Evolutionary conservation across 2,113 vertebrate species (phyloP), one percentile per base, ranked within the genome.

Genomic region (Pongo pygmaeus): DNA sequence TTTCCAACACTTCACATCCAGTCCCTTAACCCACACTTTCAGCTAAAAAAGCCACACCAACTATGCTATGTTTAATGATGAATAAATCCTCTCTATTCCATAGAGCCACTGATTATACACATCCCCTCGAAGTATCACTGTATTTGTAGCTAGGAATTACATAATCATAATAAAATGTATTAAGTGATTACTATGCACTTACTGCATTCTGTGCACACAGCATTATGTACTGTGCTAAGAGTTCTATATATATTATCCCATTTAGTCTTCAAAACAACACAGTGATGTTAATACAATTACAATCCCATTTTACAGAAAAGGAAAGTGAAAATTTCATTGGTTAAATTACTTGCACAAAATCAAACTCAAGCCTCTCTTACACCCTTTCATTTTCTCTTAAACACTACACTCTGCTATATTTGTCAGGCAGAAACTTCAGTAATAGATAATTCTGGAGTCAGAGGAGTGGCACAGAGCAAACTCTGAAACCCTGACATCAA

Each of bases 271-370:
- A 81, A 17, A 96, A 93, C 16, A 64, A 18, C 38, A 25, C 11
- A 67, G 20, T 72, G 3, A 59, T 67, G 12, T 43, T 50, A 14
- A 67, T 55, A n/a, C 57, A 77, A 35, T 43, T 57, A 52, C 13
- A 74, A 61, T 10, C n/a, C 8, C 48, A 50, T 61, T 92, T 89
- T 67, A 72, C 43, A 84, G n/a, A 92, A 23, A 59, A 84, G 9
- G 6, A 80, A 89, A 50, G 16, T 84, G 8, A 50, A 23, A 2
- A 52, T 12, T 14, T 25, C 13, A 79, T 27, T n/a, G 35, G 6
- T 94, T 89, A 52, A 84, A 18, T 70, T 89, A 91, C 17, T 55
- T 55, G 79, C 16, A 88, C 11, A 89, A 96, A 79, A 78, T 88
- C 38, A 84, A 86, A 88, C 14, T 22, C 18, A 69, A 52, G 5